Evolutionary conservation across 2,113 vertebrate genomes (phyloP), one percentile per base, ranked within the genome.

Genomic region (Petroica traversi): DNA sequence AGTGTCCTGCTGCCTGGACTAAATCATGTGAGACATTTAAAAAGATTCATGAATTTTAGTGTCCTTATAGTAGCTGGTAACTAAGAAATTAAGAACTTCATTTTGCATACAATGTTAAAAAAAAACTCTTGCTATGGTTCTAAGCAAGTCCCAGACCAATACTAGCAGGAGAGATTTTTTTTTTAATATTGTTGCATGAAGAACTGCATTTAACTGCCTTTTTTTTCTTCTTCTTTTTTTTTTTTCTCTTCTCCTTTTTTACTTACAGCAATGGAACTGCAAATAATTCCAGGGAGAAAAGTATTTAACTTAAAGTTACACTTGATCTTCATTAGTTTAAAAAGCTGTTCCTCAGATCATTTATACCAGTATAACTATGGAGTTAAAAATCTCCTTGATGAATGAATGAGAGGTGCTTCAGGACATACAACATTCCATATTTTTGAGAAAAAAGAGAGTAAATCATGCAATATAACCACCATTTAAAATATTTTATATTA

Each of bases 321-420:
- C 86, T 19, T 85, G 34, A 95, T 72, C 41, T 74, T 62, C 46
- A 29, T 93, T 79, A 85, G 12, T 57, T 71, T 75, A 66, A 66
- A 92, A 85, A 77, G 11, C 33, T 61, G 7, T 40, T 90, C 22
- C 14, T 82, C 8, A 20, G 33, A 33, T 80, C 14, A 45, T 86
- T 94, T 89, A 34, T 80, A 61, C 12, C 29, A 51, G 25, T 54
- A 20, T n/a, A 82, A 83, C 41, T 72, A 36, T 67, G 33, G 23
- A 84, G 20, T 54, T 36, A 25, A 67, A 94, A 87, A 91, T 59
- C 14, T 55, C 55, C 15, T 78, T 72, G 61, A 72, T 51, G 45
- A 80, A 64, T 46, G 16, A 93, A 73, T 24, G 29, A 77, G 69
- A 91, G 29, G 31, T 74, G 13, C 28, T 85, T 96, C n/a, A 63